These are phyloP conservation scores for Gymnoscopelus microlampas DNA, from an alignment of 2,797 vertebrate genomes.

Conservation along the genomic window DNA sequence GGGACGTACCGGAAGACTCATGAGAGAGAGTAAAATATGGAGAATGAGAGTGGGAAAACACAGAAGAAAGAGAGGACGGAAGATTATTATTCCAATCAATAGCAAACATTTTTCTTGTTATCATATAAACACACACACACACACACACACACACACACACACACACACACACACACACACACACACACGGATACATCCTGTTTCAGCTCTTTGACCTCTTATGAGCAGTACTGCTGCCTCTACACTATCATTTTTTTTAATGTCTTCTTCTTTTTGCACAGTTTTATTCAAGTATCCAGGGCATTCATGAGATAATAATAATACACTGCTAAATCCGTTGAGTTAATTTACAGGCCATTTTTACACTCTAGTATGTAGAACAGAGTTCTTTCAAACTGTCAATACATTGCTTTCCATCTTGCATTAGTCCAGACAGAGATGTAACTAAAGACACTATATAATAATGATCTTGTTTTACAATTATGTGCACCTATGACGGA, in stretches of 20 bases:
- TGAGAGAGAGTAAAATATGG: neutral
- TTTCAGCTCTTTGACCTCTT: neutral
- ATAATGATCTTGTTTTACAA: too few species aligned
- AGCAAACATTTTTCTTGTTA: conserved; percentile 4
- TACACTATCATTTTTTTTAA: neutral
- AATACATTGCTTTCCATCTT: too few species aligned
- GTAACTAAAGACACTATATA: too few species aligned
- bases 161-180: conserved; percentile 14
- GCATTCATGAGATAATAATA: too few species aligned
- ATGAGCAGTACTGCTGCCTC: conserved; percentile 2
- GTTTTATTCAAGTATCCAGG: too few species aligned
- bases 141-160: neutral
- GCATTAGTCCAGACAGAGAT: too few species aligned
- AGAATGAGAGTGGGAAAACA: conserved; percentile 4
- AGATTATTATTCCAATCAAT: conserved; percentile 35
- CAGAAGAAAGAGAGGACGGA: conserved; percentile 3
- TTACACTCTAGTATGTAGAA: neutral
- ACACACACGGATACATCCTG: conserved; percentile 43
- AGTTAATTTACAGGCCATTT: too few species aligned
- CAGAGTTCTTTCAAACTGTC: too few species aligned
- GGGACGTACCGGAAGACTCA: conserved; percentile 12
- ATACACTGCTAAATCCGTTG: too few species aligned
- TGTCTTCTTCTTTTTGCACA: conserved; percentile 5
- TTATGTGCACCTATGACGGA: too few species aligned
- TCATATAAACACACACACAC: conserved; percentile 1